Evolutionary conservation across 2,888 invertebrate species (phyloP).

Genomic region (Dromius quadrimaculatus): DNA sequence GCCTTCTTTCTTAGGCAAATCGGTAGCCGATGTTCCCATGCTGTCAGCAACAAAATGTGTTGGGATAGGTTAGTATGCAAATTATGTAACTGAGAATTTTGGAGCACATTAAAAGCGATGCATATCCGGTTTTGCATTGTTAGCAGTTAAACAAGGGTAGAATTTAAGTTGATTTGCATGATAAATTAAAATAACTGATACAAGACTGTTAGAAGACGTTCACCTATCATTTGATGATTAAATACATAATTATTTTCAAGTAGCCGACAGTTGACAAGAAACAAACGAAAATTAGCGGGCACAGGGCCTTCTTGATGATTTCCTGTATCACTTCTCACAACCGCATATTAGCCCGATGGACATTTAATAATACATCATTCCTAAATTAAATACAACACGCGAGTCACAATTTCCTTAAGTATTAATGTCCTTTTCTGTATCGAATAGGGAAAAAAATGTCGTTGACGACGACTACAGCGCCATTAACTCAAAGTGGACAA

Average conservation of each 20-base stretch:
- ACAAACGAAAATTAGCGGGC: constrained; percentile 48
- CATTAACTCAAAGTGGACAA: constrained; percentile 38
- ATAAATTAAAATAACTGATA: background rate
- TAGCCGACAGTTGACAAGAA: constrained; percentile 18
- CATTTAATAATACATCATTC: constrained; percentile 61
- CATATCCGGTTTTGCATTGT: constrained; percentile 13
- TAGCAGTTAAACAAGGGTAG: constrained; percentile 4
- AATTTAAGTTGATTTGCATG: constrained; percentile 11
- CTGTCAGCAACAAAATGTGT: constrained; percentile 5
- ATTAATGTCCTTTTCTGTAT: constrained; percentile 19
- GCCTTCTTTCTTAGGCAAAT: constrained; percentile 63
- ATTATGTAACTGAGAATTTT: constrained; percentile 39
- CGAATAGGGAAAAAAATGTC: constrained; percentile 37
- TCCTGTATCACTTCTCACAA: constrained; percentile 58
- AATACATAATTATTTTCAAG: too few relatives aligned
- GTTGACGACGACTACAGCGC: constrained; percentile 6
- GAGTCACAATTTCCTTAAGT: constrained; percentile 53
- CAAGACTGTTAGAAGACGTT: background rate
- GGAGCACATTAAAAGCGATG: background rate
- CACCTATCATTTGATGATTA: too few relatives aligned
- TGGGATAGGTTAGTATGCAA: constrained; percentile 41
- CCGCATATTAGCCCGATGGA: constrained; percentile 61
- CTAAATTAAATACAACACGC: constrained; percentile 61
- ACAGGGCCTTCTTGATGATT: constrained; percentile 52
- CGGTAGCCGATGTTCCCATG: constrained; percentile 39